Evolutionary conservation across 1,140 invertebrate genomes (phyloP).

Genomic region (Alviniconcha marisindica): DNA sequence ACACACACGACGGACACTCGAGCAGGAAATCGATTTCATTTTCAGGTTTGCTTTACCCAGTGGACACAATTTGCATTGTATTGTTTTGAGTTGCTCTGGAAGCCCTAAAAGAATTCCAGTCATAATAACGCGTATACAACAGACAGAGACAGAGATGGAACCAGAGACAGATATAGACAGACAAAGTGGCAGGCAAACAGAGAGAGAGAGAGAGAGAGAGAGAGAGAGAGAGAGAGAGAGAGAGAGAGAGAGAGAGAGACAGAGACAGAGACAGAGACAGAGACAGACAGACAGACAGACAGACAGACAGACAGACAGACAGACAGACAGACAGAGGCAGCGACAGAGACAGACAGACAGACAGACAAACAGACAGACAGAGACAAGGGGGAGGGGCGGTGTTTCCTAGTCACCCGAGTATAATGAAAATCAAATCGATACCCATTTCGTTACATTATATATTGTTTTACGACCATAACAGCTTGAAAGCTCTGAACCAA

Average conservation of each 20-base stretch:
- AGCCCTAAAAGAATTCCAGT: too few species aligned
- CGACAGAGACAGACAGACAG: background rate
- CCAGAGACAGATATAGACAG: too few species aligned
- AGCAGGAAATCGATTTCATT: too few species aligned
- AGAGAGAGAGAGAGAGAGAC: background rate
- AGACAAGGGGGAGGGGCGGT: background rate
- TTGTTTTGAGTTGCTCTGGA: too few species aligned
- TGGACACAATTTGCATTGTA: too few species aligned
- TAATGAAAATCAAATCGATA: background rate
- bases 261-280: background rate
- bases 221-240: background rate
- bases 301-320: conserved; percentile 3
- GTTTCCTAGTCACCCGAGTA: background rate
- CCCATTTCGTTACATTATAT: background rate
- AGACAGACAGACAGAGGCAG: background rate
- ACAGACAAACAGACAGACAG: background rate
- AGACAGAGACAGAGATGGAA: too few species aligned
- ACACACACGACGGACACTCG: too few species aligned
- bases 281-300: conserved; percentile 12
- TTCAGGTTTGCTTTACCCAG: too few species aligned
- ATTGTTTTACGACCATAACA: background rate
- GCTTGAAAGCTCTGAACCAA: background rate
- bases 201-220: conserved; percentile 6
- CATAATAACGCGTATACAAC: too few species aligned
- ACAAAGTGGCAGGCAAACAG: too few species aligned